Evolutionary conservation across 2,888 invertebrate genomes (phyloP).

Genomic region (Amphipyra tragopoginis): DNA sequence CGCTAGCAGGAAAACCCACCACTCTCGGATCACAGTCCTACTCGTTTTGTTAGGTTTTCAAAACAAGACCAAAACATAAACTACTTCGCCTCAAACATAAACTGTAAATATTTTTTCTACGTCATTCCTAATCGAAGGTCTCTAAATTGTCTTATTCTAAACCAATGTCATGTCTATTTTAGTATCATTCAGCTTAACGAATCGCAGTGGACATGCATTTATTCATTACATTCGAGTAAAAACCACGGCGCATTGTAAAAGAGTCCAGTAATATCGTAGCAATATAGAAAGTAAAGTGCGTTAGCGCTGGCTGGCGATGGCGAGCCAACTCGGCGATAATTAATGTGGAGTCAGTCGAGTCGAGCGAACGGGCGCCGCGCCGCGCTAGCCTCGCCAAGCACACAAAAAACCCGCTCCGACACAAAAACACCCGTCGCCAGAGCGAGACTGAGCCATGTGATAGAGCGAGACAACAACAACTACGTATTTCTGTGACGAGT

Average conservation of each 20-base stretch:
- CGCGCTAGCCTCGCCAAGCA: conserved; percentile 77
- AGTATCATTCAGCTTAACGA: conserved; percentile 29
- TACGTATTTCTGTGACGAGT: conserved; percentile 87
- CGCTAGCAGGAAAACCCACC: conserved; percentile 64
- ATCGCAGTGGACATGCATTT: conserved; percentile 41
- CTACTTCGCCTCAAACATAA: conserved; percentile 8
- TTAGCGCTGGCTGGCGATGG: conserved; percentile 76
- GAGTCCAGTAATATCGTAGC: conserved; percentile 70
- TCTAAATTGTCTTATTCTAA: conserved; percentile 30
- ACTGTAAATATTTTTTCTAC: conserved; percentile 7
- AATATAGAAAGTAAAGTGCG: conserved; percentile 88
- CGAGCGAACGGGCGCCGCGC: conserved; percentile 83
- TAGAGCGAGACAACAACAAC: conserved; percentile 75
- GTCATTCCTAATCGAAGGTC: conserved; percentile 23
- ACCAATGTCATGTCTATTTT: conserved; percentile 36
- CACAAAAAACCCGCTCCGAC: conserved; percentile 89
- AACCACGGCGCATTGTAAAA: conserved; percentile 65
- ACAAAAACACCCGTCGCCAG: conserved; percentile 87
- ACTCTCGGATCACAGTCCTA: conserved; percentile 51
- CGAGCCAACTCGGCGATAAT: conserved; percentile 86
- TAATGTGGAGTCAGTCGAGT: conserved; percentile 85
- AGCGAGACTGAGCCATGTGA: conserved; percentile 74
- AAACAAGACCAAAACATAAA: conserved; percentile 44
- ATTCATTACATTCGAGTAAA: conserved; percentile 54
- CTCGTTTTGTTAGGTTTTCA: conserved; percentile 41